Evolutionary conservation across 2,797 vertebrate species (phyloP).

Genomic region (Hafferia zeledoni): DNA sequence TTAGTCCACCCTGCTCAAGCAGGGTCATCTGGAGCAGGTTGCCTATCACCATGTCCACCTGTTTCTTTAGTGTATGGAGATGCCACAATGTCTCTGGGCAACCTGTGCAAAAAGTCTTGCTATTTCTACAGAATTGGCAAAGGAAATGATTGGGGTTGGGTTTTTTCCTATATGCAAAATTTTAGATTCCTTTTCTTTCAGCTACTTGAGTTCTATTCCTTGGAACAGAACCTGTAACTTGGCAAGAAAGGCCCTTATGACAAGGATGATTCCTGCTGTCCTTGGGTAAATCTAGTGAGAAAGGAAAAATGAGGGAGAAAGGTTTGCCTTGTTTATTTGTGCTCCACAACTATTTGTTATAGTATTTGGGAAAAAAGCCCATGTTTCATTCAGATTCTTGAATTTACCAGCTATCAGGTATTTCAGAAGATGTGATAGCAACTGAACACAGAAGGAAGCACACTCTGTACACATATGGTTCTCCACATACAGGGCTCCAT

Average conservation of each 20-base stretch:
- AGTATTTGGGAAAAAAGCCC: neutral
- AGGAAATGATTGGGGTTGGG: neutral
- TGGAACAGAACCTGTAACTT: neutral
- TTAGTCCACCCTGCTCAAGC: neutral
- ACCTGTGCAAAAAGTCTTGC: neutral
- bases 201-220: neutral
- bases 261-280: neutral
- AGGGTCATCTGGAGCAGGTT: neutral
- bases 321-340: neutral
- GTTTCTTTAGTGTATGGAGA: neutral
- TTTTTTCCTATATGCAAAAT: neutral
- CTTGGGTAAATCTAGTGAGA: neutral
- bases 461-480: accelerated
- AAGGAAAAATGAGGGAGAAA: neutral
- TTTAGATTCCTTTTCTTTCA: neutral
- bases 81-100: neutral
- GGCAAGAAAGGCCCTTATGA: neutral
- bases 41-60: neutral
- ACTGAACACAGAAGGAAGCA: neutral
- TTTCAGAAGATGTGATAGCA: neutral
- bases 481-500: neutral
- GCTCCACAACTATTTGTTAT: neutral
- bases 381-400: neutral
- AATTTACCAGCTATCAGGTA: neutral
- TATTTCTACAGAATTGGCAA: neutral